Conservation (phyloP, 2,797 vertebrate genomes). For the Hemitrygon akajei region DNA sequence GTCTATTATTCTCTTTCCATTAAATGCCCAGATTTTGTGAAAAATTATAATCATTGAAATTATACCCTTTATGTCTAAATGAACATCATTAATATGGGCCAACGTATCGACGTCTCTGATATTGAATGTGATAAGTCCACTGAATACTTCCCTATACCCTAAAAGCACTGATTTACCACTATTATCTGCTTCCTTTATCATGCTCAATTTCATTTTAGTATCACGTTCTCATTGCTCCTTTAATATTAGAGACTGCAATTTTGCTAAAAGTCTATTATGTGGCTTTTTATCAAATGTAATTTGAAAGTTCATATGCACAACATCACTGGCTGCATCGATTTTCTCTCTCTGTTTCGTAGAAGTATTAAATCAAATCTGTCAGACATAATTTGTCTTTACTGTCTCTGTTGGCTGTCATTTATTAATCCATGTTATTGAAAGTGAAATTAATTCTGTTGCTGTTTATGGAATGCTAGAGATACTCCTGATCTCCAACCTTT, state of each 20-base stretch:
- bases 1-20: background rate
- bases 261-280: conserved; percentile 8
- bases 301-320: background rate
- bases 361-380: background rate
- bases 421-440: background rate
- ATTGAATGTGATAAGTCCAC: background rate
- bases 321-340: background rate
- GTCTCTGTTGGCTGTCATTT: background rate
- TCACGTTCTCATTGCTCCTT: background rate
- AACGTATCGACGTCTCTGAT: background rate
- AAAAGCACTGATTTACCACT: background rate
- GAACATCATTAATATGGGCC: background rate
- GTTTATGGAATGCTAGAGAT: background rate
- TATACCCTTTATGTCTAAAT: background rate
- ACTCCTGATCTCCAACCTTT: too few relatives aligned
- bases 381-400: background rate
- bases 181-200: background rate
- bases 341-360: background rate
- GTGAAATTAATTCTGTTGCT: background rate
- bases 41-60: background rate
- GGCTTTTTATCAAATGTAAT: background rate
- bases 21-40: background rate
- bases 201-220: background rate
- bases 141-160: background rate
- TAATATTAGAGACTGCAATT: background rate